Base-by-base conservation (phyloP, 2,113 vertebrate species). In the Rhipidura dahli region DNA sequence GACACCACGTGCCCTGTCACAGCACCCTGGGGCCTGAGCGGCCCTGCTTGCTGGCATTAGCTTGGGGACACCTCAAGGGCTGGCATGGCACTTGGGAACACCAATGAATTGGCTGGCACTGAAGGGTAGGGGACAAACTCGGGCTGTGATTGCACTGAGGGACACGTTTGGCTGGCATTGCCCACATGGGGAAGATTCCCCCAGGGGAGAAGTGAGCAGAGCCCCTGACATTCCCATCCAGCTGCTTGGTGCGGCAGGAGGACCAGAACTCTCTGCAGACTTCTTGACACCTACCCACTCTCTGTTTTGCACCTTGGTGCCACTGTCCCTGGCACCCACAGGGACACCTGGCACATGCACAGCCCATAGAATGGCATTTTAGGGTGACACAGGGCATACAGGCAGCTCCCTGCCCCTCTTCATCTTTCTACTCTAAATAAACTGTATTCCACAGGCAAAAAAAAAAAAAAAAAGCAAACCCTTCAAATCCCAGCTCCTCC, bases 381-480 rank as follows among this genome's bases (percentile, higher is more conserved):
- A 68, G 44, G 35, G 61, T 13, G 57, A 56, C 49, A 76, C 2
- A 5, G 40, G 27, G 10, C 0, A 0, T 2, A 13, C 3, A 4
- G 51, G 37, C 81, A 83, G 59, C 59, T 72, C 1, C 1, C 64
- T 18, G 19, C 28, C 27, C 45, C 31, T 66, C 49, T 90, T 42
- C 18, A 1, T 82, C 68, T 80, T 94, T 87, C 95, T 89, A 13
- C 69, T 75, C 65, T 88, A 91, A 94, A 93, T 87, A 90, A 95
- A 94, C 51, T n/a, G 20, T 93, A 92, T 92, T 94, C 89, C 69
- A 64, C 80, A 57, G 89, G 72, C 89, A 92, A 71, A 93, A 93
- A 93, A 87, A 87, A 90, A 83, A 92, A 71, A 93, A 93, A 93
- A 87, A 87, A 90, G 86, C 69, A 93, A 96, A 91, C 77, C 94